Evolutionary conservation across 2,888 invertebrate genomes (phyloP).

Genomic region (Zootermopsis nevadensis): DNA sequence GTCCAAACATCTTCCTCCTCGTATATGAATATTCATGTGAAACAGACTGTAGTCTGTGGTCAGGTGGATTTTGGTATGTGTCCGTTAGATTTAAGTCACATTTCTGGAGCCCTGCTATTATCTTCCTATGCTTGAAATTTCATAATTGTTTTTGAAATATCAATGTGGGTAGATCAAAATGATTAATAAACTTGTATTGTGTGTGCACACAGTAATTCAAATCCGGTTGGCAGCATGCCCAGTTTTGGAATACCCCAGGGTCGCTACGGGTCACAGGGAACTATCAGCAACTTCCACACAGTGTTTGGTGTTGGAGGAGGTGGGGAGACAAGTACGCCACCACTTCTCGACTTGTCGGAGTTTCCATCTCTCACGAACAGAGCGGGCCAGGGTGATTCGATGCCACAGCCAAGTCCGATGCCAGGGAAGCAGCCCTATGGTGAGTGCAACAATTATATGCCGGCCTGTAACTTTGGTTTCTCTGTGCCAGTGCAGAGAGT

Average conservation of each 20-base stretch:
- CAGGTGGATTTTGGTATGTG: too few relatives aligned
- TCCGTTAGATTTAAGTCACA: too few relatives aligned
- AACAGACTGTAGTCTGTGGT: too few relatives aligned
- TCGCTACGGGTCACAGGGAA: constrained; percentile 66
- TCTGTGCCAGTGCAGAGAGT: too few relatives aligned
- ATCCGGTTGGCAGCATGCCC: constrained; percentile 72
- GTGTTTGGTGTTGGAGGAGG: constrained; percentile 80
- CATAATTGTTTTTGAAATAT: too few relatives aligned
- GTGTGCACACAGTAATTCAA: constrained; percentile 65
- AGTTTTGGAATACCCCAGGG: constrained; percentile 72
- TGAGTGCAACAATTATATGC: constrained; percentile 62
- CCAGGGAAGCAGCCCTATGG: constrained; percentile 94
- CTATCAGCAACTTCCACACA: constrained; percentile 76
- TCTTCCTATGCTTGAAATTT: too few relatives aligned
- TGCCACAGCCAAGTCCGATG: constrained; percentile 85
- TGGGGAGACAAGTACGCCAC: constrained; percentile 82
- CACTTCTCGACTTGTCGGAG: constrained; percentile 90
- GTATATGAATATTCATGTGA: too few relatives aligned
- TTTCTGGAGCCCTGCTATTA: too few relatives aligned
- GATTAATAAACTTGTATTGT: background rate
- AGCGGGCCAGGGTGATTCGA: constrained; percentile 62
- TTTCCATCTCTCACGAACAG: constrained; percentile 92
- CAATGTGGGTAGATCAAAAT: too few relatives aligned
- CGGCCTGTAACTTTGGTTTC: too few relatives aligned
- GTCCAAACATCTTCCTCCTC: too few relatives aligned